phyloP scores from a whole-genome alignment of 2,113 vertebrate species.

The Pipra filicauda region DNA sequence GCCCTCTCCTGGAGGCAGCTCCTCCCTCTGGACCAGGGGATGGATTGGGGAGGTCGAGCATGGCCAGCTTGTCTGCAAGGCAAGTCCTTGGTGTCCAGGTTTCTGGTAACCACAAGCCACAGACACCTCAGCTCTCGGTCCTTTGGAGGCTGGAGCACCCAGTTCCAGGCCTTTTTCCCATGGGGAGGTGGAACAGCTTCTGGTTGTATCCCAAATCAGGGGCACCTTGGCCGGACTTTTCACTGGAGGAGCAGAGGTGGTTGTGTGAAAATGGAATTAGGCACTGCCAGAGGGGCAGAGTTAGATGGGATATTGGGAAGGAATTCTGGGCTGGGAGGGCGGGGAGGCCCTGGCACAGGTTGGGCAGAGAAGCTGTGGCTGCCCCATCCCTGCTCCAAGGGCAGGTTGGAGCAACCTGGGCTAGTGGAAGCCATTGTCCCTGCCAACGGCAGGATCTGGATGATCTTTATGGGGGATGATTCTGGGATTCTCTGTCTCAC shows the following conservation, averaged over 20 bases:
- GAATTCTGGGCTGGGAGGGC: not conserved
- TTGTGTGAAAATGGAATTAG: not conserved
- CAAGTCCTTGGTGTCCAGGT: rapidly evolving
- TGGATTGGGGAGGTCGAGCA: not conserved
- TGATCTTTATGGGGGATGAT: not conserved
- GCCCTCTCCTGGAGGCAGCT: constrained; percentile 18
- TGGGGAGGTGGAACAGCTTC: rapidly evolving
- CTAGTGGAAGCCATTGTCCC: not conserved
- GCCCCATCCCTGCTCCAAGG: not conserved
- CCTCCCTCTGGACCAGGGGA: rapidly evolving
- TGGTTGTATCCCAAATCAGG: not conserved
- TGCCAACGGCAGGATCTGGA: not conserved
- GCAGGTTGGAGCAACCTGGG: not conserved
- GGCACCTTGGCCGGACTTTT: not conserved
- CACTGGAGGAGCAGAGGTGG: not conserved
- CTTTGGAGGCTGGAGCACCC: not conserved
- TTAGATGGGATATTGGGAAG: not conserved
- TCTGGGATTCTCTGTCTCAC: not conserved
- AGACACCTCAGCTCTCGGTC: not conserved
- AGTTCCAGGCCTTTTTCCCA: not conserved
- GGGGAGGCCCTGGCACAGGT: not conserved
- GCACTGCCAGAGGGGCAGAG: not conserved
- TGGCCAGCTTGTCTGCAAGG: not conserved
- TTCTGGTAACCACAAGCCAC: not conserved
- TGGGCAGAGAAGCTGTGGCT: not conserved